phyloP scores from a whole-genome alignment of 2,888 invertebrate species.

The Steinernema hermaphroditum region DNA sequence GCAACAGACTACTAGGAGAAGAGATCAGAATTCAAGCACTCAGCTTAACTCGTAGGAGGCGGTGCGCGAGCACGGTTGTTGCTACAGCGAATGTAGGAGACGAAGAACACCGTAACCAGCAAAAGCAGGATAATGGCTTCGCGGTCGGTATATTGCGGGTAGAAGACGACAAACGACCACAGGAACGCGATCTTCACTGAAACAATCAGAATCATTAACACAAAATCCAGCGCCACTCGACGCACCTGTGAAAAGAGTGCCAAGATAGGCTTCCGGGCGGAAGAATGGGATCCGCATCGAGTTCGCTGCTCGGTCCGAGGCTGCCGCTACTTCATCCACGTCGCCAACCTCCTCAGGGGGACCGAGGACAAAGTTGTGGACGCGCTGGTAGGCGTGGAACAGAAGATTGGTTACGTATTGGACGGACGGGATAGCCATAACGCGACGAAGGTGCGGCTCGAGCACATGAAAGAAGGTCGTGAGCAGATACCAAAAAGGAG shows the following conservation, averaged over 20 bases:
- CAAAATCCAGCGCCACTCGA: no score
- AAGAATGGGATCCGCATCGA: background rate
- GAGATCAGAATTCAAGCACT: background rate
- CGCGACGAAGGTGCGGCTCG: background rate
- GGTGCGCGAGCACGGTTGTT: constrained; percentile 33
- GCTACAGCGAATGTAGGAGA: constrained; percentile 42
- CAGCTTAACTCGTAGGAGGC: background rate
- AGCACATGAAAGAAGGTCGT: background rate
- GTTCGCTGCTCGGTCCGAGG: constrained; percentile 11
- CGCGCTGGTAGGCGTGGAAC: background rate
- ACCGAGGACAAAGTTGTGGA: background rate
- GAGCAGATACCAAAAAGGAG: background rate
- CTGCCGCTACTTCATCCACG: constrained; percentile 4
- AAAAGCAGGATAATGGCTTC: constrained; percentile 40
- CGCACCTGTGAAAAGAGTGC: constrained; percentile 4
- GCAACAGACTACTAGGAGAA: background rate
- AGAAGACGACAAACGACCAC: constrained; percentile 45
- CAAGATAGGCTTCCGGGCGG: constrained; percentile 14
- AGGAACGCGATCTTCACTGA: constrained; percentile 41
- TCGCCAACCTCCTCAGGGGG: background rate
- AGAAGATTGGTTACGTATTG: background rate
- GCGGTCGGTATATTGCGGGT: constrained; percentile 45
- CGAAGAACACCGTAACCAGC: constrained; percentile 39
- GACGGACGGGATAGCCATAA: background rate
- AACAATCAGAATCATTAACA: constrained; percentile 22